Conservation (phyloP, 2,797 vertebrate genomes). For the Myotis myotis region DNA sequence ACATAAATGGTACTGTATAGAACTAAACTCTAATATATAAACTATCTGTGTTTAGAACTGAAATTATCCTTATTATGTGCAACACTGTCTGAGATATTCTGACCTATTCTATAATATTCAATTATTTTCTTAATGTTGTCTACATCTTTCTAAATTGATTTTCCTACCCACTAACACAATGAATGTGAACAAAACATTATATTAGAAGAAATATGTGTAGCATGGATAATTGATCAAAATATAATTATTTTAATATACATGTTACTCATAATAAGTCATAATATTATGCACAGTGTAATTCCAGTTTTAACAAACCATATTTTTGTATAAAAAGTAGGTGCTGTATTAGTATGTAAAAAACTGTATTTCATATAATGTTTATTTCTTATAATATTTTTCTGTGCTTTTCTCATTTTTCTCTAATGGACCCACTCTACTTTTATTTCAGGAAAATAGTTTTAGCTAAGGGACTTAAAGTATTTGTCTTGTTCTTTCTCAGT, state of each 20-base stretch:
- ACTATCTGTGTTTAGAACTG: neutral
- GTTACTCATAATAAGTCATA: neutral
- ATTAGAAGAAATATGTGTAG: neutral
- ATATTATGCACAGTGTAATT: neutral
- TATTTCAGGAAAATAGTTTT: slow-evolving; percentile 5
- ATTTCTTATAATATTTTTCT: neutral
- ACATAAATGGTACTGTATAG: neutral
- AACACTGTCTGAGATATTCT: neutral
- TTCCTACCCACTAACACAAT: neutral
- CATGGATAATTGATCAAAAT: neutral
- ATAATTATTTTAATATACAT: neutral
- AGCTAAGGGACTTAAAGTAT: slow-evolving; percentile 9
- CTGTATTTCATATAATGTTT: neutral
- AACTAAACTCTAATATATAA: neutral
- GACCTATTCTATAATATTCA: neutral
- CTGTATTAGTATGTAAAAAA: neutral
- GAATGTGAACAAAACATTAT: neutral
- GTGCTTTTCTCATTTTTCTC: neutral
- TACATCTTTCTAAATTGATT: neutral
- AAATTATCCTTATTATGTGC: neutral
- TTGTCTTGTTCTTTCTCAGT: neutral
- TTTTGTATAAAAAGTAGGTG: neutral
- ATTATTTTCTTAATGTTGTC: neutral
- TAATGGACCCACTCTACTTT: neutral
- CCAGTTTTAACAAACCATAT: neutral